Evolutionary conservation across 2,888 invertebrate species (phyloP).

Genomic region (Sphaerophoria rueppellii): DNA sequence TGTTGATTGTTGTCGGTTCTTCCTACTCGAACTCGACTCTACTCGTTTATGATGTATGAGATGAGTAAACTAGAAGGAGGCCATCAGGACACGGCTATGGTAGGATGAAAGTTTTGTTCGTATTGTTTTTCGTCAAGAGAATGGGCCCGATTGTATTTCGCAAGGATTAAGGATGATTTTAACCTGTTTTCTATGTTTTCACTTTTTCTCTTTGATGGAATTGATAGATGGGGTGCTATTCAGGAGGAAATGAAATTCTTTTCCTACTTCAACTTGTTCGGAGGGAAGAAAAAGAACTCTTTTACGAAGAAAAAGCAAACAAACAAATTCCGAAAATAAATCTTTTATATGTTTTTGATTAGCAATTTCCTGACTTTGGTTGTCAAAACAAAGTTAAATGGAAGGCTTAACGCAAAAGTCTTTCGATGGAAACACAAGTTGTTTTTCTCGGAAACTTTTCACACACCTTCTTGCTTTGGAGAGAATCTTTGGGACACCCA

Average conservation of each 20-base stretch:
- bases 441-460: no score
- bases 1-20: neutral
- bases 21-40: neutral
- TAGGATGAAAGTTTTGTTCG: conserved; percentile 28
- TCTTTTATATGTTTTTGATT: conserved; percentile 16
- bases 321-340: conserved; percentile 2
- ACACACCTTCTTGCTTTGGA: no score
- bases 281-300: neutral
- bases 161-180: conserved; percentile 41
- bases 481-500: no score
- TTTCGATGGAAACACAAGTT: no score
- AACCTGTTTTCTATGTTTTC: conserved; percentile 28
- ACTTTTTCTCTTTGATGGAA: conserved; percentile 25
- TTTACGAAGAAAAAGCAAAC: neutral
- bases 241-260: conserved; percentile 8
- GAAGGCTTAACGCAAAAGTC: neutral
- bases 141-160: conserved; percentile 12
- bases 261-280: neutral
- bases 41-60: neutral
- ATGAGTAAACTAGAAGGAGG: neutral
- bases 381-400: neutral
- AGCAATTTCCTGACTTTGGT: neutral
- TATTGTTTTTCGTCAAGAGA: neutral
- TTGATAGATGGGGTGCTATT: conserved; percentile 24
- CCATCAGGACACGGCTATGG: conserved; percentile 9